phyloP scores from a whole-genome alignment of 2,113 vertebrate species.

The Phocoena phocoena region DNA sequence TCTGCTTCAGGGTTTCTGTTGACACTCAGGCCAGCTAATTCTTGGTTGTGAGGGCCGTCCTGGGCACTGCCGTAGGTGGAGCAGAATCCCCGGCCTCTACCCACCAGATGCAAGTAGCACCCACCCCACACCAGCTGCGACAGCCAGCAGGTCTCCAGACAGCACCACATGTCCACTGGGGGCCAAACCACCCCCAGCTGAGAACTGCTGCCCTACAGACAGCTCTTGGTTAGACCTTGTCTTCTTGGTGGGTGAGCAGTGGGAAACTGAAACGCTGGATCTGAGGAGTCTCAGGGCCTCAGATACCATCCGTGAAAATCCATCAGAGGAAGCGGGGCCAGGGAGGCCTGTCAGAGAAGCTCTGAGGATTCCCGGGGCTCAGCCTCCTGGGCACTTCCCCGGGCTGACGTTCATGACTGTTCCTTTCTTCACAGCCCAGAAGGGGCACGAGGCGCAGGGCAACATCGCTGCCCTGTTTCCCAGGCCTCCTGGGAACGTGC shows the following conservation, averaged over 20 bases:
- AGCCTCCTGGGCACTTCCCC: rapidly evolving
- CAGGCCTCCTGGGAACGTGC: background rate
- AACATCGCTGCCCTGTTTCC: background rate
- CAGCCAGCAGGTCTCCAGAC: background rate
- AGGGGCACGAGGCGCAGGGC: background rate
- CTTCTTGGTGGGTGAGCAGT: background rate
- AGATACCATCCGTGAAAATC: too few species aligned
- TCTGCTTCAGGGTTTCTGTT: background rate
- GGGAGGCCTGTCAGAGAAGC: background rate
- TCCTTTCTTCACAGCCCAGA: background rate
- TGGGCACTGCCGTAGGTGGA: rapidly evolving
- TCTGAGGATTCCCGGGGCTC: rapidly evolving
- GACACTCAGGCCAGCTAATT: rapidly evolving
- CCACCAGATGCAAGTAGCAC: background rate
- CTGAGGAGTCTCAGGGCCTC: rapidly evolving
- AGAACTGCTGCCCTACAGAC: background rate
- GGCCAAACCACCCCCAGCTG: rapidly evolving
- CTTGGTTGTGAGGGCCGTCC: background rate
- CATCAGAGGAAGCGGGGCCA: background rate
- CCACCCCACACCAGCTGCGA: background rate
- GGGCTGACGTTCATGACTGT: rapidly evolving
- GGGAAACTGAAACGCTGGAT: background rate
- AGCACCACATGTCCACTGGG: too few species aligned
- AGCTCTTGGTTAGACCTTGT: background rate
- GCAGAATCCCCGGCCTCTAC: background rate